These are phyloP conservation scores for Cosmopolites sordidus DNA, from an alignment of 2,888 invertebrate species.

Conservation along the genomic window DNA sequence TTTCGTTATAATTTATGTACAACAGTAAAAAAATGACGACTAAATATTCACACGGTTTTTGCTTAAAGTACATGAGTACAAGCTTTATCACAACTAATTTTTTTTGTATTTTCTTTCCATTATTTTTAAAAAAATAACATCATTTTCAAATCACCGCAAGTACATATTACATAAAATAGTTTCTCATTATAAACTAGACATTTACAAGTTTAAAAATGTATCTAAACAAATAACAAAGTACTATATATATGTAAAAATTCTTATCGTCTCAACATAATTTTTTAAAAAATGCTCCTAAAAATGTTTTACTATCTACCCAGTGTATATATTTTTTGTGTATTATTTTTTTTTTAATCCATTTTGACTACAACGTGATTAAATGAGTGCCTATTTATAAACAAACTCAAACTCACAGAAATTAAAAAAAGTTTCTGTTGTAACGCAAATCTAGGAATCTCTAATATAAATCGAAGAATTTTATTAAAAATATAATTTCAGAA, in stretches of 20 bases:
- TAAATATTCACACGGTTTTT: conserved; percentile 6
- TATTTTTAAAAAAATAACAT: conserved; percentile 13
- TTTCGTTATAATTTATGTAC: too few species aligned
- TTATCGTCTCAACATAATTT: conserved; percentile 12
- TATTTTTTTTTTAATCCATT: too few species aligned
- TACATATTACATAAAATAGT: conserved; percentile 9
- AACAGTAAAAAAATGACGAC: conserved; percentile 3
- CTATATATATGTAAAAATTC: conserved; percentile 12
- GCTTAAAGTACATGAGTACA: conserved; percentile 4
- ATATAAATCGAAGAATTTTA: too few species aligned
- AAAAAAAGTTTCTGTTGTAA: too few species aligned
- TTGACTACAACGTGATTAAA: too few species aligned
- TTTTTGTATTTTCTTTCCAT: conserved; percentile 1
- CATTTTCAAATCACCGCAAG: conserved; percentile 7
- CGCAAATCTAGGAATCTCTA: too few species aligned
- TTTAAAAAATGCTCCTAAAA: conserved; percentile 9
- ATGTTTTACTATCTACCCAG: not conserved
- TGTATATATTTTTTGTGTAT: too few species aligned
- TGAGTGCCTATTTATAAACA: too few species aligned
- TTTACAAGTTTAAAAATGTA: conserved; percentile 13
- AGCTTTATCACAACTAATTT: conserved; percentile 8
- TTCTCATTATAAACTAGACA: conserved; percentile 7
- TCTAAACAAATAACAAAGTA: conserved; percentile 23
- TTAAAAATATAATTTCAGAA: too few species aligned
- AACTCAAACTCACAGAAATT: too few species aligned